These are phyloP conservation scores for Lepus oiostolus DNA, from an alignment of 2,797 vertebrate species.

Conservation along the genomic window DNA sequence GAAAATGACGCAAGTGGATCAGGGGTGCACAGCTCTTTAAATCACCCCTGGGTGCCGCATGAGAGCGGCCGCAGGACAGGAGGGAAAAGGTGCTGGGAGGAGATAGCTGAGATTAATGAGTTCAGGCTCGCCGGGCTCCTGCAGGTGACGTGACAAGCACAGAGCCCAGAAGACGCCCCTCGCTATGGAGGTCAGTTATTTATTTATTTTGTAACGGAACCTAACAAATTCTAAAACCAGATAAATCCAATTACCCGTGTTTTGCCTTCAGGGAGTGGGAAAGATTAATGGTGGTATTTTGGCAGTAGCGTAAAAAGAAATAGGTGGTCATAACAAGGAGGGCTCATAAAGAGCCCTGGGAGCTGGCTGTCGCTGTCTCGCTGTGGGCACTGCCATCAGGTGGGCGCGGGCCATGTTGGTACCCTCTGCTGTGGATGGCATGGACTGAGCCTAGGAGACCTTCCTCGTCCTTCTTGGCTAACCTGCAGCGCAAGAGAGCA, in stretches of 20 bases:
- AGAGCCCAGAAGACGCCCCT: neutral
- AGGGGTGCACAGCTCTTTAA: conserved; percentile 68
- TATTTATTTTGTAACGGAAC: conserved; percentile 80
- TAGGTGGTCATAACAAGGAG: conserved; percentile 90
- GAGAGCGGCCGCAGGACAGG: neutral
- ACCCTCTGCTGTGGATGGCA: neutral
- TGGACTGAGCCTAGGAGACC: neutral
- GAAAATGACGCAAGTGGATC: neutral
- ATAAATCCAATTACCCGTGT: conserved; percentile 92
- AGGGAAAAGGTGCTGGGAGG: conserved; percentile 28
- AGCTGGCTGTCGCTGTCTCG: conserved; percentile 68
- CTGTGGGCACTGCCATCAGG: neutral
- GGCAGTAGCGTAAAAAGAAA: conserved; percentile 92
- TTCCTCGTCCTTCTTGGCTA: rapidly evolving
- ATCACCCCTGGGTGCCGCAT: conserved; percentile 3
- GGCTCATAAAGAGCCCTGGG: conserved; percentile 85
- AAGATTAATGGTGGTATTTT: conserved; percentile 92
- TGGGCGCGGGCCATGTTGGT: neutral
- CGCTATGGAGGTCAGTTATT: conserved; percentile 72
- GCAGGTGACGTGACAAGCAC: neutral
- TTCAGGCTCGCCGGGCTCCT: neutral
- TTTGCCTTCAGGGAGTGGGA: conserved; percentile 90
- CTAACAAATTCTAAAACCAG: conserved; percentile 91
- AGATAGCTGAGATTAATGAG: conserved; percentile 69
- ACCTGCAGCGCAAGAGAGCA: too few relatives aligned